Conservation (phyloP, 2,797 vertebrate species). For the Pogonophryne albipinna region DNA sequence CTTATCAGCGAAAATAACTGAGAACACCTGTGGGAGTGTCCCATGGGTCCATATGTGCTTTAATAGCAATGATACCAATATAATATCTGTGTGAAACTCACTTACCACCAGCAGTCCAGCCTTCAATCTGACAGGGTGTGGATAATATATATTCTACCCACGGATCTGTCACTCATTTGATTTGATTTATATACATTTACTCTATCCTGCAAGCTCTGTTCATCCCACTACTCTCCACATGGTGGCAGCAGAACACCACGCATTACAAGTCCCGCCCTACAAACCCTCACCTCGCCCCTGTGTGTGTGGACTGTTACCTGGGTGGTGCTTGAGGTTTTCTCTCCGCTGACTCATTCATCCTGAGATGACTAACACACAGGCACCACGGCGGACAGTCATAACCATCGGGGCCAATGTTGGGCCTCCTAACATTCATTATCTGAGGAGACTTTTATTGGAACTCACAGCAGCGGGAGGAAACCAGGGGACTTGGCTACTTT, state of each 20-base stretch:
- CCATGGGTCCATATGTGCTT: not conserved
- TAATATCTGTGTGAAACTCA: not conserved
- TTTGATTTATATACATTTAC: not conserved
- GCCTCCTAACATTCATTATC: constrained; percentile 58
- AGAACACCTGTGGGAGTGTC: not conserved
- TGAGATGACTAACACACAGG: constrained; percentile 70
- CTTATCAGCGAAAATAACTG: not conserved
- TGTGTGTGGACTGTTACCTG: constrained; percentile 62
- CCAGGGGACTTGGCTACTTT: constrained; percentile 45
- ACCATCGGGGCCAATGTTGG: constrained; percentile 51
- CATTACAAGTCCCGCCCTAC: not conserved
- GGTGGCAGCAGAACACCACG: constrained; percentile 69
- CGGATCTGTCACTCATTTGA: constrained; percentile 7
- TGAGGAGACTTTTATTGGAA: constrained; percentile 64
- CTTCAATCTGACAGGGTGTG: not conserved
- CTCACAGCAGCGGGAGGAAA: constrained; percentile 47
- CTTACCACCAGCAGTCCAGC: not conserved
- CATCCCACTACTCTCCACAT: constrained; percentile 57
- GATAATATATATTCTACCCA: not conserved
- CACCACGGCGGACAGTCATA: constrained; percentile 67
- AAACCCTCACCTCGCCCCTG: constrained; percentile 11
- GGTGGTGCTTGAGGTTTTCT: constrained; percentile 75
- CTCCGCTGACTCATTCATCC: constrained; percentile 75
- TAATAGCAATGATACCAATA: constrained; percentile 1
- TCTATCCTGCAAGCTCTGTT: not conserved